phyloP scores from a whole-genome alignment of 2,888 invertebrate species.

The Furcula furcula region DNA sequence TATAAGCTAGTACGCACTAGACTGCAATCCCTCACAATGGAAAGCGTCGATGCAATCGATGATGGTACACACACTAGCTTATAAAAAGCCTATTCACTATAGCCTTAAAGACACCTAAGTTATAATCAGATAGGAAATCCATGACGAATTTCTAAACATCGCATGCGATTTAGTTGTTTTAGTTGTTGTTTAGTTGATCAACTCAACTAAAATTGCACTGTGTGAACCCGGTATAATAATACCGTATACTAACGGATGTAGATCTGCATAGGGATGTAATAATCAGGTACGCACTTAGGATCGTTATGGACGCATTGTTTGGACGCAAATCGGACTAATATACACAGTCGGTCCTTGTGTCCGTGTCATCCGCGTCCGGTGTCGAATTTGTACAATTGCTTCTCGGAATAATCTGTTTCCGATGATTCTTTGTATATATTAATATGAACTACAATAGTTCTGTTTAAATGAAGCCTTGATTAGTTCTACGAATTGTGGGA shows the following conservation, averaged over 20 bases:
- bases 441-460: constrained; percentile 26
- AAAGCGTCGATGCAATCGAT: too few species aligned
- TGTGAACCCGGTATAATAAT: too few species aligned
- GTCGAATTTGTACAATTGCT: constrained; percentile 54
- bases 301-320: constrained; percentile 55
- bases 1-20: too few species aligned
- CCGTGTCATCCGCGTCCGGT: constrained; percentile 52
- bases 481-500: constrained; percentile 10
- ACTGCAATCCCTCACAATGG: too few species aligned
- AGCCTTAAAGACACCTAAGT: too few species aligned
- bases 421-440: constrained; percentile 10
- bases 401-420: constrained; percentile 45
- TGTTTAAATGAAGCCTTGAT: constrained; percentile 22
- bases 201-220: too few species aligned
- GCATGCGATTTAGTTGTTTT: too few species aligned
- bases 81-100: too few species aligned
- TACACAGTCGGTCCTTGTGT: constrained; percentile 32
- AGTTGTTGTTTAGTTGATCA: too few species aligned
- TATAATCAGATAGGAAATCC: too few species aligned
- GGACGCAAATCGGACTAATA: constrained; percentile 36
- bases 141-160: too few species aligned
- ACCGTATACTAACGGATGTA: constrained; percentile 18
- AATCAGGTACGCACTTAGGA: constrained; percentile 23
- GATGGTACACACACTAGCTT: too few species aligned
- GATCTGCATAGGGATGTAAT: constrained; percentile 30